These are phyloP conservation scores for Stenotaenia linearis DNA, from an alignment of 2,888 invertebrate species.

Conservation along the genomic window DNA sequence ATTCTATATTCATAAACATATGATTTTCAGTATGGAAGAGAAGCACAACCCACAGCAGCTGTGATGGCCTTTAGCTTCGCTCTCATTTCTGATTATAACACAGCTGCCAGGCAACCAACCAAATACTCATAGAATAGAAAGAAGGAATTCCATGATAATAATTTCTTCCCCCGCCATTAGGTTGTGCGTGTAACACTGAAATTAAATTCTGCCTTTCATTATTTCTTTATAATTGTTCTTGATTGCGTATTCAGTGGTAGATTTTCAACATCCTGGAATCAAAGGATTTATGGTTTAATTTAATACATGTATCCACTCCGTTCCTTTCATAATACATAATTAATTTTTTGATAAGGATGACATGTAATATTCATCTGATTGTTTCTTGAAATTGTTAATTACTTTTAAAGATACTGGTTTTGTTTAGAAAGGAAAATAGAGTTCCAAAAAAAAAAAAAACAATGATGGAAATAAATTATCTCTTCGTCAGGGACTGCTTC, in stretches of 20 bases:
- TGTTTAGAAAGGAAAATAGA: neutral
- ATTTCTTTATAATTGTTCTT: neutral
- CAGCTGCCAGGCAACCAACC: neutral
- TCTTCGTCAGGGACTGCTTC: neutral
- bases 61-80: neutral
- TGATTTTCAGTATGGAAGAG: neutral
- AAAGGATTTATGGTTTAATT: neutral
- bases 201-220: neutral
- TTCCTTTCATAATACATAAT: neutral
- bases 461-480: neutral
- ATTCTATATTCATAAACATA: neutral
- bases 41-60: neutral
- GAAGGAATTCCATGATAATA: constrained; percentile 1
- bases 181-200: neutral
- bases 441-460: no score
- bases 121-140: neutral
- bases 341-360: neutral
- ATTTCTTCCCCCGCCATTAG: neutral
- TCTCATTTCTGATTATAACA: neutral
- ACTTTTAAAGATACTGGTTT: neutral
- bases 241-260: neutral
- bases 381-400: neutral
- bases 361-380: neutral
- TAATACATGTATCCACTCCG: no score
- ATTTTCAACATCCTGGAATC: no score